Conservation (phyloP, 2,113 vertebrate genomes). For the Odocoileus virginianus region DNA sequence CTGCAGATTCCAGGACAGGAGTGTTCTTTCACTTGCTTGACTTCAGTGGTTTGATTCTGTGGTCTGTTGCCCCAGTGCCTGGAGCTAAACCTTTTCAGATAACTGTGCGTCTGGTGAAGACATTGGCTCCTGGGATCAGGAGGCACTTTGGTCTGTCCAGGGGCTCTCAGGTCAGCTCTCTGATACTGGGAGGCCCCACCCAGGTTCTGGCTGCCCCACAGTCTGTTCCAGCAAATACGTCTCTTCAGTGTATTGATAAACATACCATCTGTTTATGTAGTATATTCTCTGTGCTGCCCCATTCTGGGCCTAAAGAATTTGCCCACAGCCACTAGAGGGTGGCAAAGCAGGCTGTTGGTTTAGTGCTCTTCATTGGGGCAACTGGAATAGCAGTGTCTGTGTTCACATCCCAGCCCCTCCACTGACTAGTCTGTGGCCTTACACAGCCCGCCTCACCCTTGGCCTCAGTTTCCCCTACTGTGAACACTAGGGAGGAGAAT, state of each 20-base stretch:
- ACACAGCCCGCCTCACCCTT: neutral
- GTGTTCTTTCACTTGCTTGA: neutral
- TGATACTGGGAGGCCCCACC: neutral
- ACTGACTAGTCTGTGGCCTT: neutral
- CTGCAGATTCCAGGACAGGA: neutral
- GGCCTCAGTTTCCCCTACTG: neutral
- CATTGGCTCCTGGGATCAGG: neutral
- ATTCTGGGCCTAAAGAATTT: neutral
- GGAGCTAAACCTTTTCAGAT: neutral
- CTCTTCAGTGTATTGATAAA: neutral
- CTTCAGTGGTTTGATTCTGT: slow-evolving; percentile 23
- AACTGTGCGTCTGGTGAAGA: neutral
- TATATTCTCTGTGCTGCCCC: neutral
- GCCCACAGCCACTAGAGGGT: neutral
- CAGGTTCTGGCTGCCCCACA: neutral
- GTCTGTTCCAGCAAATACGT: neutral
- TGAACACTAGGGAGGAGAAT: neutral
- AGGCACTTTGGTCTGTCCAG: neutral
- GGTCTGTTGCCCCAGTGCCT: neutral
- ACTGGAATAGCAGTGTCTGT: too few relatives aligned
- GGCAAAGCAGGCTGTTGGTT: neutral
- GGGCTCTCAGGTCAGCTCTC: neutral
- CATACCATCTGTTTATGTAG: neutral
- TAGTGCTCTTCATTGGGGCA: neutral
- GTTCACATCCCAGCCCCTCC: neutral